Conservation (phyloP, 1,140 invertebrate genomes). For the Mamestra configurata region DNA sequence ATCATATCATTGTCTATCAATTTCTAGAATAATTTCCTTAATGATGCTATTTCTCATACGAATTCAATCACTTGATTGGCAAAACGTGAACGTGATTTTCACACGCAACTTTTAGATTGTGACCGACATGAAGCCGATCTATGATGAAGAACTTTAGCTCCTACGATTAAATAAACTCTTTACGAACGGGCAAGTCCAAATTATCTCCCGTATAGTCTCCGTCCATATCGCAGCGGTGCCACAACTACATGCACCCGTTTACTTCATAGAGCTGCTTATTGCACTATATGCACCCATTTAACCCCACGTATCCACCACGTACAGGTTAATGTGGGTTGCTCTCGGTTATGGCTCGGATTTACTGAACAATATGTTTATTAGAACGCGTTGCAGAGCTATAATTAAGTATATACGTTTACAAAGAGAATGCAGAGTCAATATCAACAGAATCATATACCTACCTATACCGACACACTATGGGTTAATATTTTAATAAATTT, state of each 20-base stretch:
- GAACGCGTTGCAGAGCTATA: neutral
- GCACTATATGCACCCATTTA: slow-evolving; percentile 15
- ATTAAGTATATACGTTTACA: neutral
- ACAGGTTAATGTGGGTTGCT: neutral
- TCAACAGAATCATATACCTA: too few relatives aligned
- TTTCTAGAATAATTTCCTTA: too few relatives aligned
- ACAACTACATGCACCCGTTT: neutral
- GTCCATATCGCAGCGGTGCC: slow-evolving; percentile 1
- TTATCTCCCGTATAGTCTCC: neutral
- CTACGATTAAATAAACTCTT: neutral
- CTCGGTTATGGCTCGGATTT: slow-evolving; percentile 6
- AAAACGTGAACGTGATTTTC: too few relatives aligned
- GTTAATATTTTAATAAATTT: too few relatives aligned
- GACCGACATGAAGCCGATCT: too few relatives aligned
- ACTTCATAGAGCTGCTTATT: slow-evolving; percentile 9
- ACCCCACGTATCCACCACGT: neutral
- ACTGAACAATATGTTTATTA: neutral
- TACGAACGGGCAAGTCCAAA: neutral
- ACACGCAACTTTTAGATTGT: too few relatives aligned
- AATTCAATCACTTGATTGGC: too few relatives aligned
- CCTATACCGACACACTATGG: too few relatives aligned
- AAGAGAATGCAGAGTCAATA: neutral
- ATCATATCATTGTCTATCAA: too few relatives aligned
- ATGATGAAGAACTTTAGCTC: too few relatives aligned
- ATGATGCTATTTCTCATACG: too few relatives aligned